Percentiles rank a stretch among this genome's conserved stretches.
phyloP scores from a whole-genome alignment of 2,797 vertebrate species.

The Somateria mollissima region DNA sequence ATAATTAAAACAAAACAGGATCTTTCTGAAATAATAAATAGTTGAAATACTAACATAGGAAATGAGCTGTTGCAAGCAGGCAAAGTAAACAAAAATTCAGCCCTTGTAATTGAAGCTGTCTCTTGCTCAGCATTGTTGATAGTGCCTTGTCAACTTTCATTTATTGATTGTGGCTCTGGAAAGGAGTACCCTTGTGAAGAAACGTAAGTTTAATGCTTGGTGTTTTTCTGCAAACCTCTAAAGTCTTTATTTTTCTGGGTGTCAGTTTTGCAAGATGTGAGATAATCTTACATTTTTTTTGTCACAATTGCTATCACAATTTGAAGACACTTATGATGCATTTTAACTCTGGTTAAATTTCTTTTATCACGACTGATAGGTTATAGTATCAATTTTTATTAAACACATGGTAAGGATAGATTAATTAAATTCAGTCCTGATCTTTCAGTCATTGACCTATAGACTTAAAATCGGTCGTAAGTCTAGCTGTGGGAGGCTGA shows the following conservation, averaged over 20 bases:
- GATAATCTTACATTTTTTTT: neutral
- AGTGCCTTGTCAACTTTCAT: neutral
- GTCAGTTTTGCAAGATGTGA: neutral
- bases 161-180: neutral
- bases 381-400: neutral
- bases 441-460: neutral
- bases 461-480: neutral
- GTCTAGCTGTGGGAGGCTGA: neutral
- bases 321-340: neutral
- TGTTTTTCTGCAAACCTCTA: neutral
- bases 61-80: neutral
- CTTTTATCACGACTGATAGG: neutral
- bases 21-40: neutral
- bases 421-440: neutral
- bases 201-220: neutral
- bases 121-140: neutral
- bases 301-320: neutral
- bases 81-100: neutral
- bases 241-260: neutral
- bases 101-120: neutral
- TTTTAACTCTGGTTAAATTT: neutral
- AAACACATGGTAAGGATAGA: neutral
- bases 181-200: neutral
- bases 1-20: neutral
- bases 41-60: too few relatives aligned